Evolutionary conservation across 2,888 invertebrate genomes (phyloP), one percentile per base, ranked within the genome.

Genomic region (Philereme vetulata): DNA sequence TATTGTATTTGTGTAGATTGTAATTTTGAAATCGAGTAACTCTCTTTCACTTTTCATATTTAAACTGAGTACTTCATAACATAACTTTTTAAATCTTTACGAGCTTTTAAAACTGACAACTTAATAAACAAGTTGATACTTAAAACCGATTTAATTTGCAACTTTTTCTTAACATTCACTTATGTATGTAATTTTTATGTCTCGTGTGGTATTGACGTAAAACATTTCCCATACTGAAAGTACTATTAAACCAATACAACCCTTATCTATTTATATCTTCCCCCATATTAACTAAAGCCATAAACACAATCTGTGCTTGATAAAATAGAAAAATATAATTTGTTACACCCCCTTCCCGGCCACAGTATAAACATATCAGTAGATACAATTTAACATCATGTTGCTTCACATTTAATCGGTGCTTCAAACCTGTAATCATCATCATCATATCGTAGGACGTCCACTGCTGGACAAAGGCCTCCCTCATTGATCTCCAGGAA

Each of bases 251-350:
- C 48, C 21, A 48, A 58, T 53, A 43, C 45, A 49, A 45, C 53
- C 49, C 49, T 53, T 45, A 50, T 44, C 48, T 33, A 58, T 49
- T 43, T 40, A 56, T 38, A 36, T 48, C 34, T 47, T 38, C 50
- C 36, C 45, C 35, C 45, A 10, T 40, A 49, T 61, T 57, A 45
- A 53, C 36, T 43, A 57, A 51, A 61, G 56, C 44, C 50, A 46
- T 61, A 44, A 61, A 46, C 56, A 51, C 59, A 62, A 66, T 55
- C 59, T 51, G 35, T 49, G 54, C 57, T 56, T 54, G 51, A 64
- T 56, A 51, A 21, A 10, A 46, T 42, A 59, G 55, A 65, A 63
- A 60, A 52, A 8, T 0, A 56, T 60, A 52, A 59, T 64, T 62
- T 61, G 59, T 59, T 56, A 58, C 54, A 62, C 60, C 63, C 60